Evolutionary conservation across 2,113 vertebrate species (phyloP), one percentile per base, ranked within the genome.

Genomic region (pig (Sus scrofa)): DNA sequence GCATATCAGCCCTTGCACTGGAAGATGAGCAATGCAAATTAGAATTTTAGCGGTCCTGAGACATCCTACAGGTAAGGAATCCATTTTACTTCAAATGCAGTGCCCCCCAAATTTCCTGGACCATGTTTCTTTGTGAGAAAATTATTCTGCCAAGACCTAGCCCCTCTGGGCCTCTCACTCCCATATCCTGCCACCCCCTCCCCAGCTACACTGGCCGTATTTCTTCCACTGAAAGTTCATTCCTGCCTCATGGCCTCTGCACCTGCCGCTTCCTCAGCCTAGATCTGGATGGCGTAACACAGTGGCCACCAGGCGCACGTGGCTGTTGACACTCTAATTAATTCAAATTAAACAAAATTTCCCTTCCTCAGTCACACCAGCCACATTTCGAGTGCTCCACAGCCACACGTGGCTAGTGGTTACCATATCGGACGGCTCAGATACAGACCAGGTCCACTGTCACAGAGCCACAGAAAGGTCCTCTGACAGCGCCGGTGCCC

Each of bases 401-500:
- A 2, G 32, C 22, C 91, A 32, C 39, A 2, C 0, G 0, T 1
- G 13, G 91, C 37, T 15, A 3, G 56, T 0, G 34, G 82, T 44
- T 32, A 0, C 32, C 0, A 3, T 11, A 4, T 1, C 0, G 11
- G 71, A 56, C 34, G 7, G 15, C 32, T 10, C 8, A 2, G 89
- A 2, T 0, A 0, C 0, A 1, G 10, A 13, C 22, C 1, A 1
- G 0, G 14, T 4, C 52, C 30, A 0, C 44, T 44, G 44, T 4
- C 14, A 9, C 8, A 8, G 44, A 44, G 44, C 0, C 4, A 0
- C 10, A 0, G 58, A 12, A 24, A 44, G 68, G 3, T 3, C 78
- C 7, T 1, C 3, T 1, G 10, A 39, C 10, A 0, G 37, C 0
- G 0, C 10, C 1, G 6, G 27, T 3, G 7, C 50, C 71, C 0